Base-by-base conservation (phyloP, 2,797 vertebrate species). In the Peromyscus melanophrys region DNA sequence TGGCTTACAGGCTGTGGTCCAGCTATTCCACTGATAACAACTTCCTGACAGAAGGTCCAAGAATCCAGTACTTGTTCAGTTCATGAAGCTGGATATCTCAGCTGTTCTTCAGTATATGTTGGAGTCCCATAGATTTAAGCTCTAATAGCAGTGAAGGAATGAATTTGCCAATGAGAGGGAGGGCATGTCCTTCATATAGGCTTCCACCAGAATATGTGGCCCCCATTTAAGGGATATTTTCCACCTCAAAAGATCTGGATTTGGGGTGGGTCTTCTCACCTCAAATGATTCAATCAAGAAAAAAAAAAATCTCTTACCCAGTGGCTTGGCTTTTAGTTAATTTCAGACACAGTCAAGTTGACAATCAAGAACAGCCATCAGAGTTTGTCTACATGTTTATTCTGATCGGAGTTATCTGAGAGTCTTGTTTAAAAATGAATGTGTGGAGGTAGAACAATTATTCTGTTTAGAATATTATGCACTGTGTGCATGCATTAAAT, bases 361-460 rank as follows among this genome's bases (percentile, higher is more conserved):
- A n/a, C 21, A 69, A 27, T 4, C 6, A n/a, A n/a, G 31, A 69
- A 14, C 21, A 27, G 31, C 13, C 19, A n/a, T 85, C 31, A n/a
- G 6, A 25, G 21, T 52, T 27, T 69, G 46, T n/a, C 29, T 63
- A 43, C 2, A 83, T 40, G 29, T 4, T 91, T 94, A 71, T 59
- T 43, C 23, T 87, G 37, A 0, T 13, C 88, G 82, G 29, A 81
- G 21, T 57, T 29, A 73, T 81, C 73, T 78, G 52, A 86, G 83
- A 95, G 78, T 85, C 71, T 90, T 67, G 7, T 92, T 94, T 75
- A 59, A 93, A 95, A 91, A 73, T 88, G 5, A 52, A 3, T 37
- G 10, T 93, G 1, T 67, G 0, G 61, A 59, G 31, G 59, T 25
- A 67, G 21, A 40, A 55, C 25, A 21, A 1, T 82, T 83, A 19